Conservation (phyloP, 1,140 invertebrate genomes). For the Tribolium madens region DNA sequence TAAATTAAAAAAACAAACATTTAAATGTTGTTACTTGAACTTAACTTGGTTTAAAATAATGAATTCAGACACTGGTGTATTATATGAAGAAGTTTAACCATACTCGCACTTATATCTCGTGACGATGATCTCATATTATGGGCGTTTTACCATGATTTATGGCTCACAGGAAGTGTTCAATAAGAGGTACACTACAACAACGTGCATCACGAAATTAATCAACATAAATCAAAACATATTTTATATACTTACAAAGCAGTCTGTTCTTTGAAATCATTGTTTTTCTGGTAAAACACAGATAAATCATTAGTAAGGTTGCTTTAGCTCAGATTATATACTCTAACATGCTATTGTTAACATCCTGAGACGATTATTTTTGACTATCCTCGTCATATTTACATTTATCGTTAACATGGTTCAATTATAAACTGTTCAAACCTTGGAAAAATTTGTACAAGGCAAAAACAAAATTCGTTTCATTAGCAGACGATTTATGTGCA, state of each 20-base stretch:
- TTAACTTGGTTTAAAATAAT: too few species aligned
- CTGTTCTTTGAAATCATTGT: not conserved
- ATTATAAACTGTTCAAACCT: constrained; percentile 15
- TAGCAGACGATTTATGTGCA: not conserved
- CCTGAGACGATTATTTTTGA: constrained; percentile 25
- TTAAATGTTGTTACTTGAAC: too few species aligned
- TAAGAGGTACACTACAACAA: not conserved
- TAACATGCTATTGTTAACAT: constrained; percentile 27
- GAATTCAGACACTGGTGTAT: too few species aligned
- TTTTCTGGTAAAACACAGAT: not conserved
- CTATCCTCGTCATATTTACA: constrained; percentile 35
- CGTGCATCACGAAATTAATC: constrained; percentile 36
- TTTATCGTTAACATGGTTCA: constrained; percentile 33
- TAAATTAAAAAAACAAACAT: too few species aligned
- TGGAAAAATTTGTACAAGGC: constrained; percentile 25
- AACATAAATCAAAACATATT: constrained; percentile 19
- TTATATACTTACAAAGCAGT: not conserved
- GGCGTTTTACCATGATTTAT: constrained; percentile 22
- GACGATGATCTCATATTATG: constrained; percentile 14
- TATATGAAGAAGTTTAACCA: not conserved
- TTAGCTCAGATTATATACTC: not conserved
- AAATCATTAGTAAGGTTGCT: constrained; percentile 3
- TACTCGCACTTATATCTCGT: not conserved
- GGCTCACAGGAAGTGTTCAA: constrained; percentile 4
- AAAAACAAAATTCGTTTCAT: constrained; percentile 12